phyloP scores from a whole-genome alignment of 2,797 vertebrate genomes.

The Vultur gryphus region DNA sequence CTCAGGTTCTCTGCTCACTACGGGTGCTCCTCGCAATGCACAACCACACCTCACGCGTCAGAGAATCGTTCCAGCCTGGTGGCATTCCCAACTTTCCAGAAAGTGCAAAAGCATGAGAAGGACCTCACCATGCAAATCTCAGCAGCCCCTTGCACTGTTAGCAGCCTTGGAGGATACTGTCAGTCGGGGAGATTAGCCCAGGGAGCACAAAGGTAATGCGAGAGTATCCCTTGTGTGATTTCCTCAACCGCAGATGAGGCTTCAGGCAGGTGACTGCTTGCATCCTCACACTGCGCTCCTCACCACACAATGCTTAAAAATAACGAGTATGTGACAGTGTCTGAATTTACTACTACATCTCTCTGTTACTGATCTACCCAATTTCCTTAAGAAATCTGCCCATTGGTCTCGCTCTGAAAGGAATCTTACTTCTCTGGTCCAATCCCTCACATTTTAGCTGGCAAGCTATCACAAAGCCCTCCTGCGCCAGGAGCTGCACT shows the following conservation, averaged over 20 bases:
- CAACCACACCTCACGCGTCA: rapidly evolving
- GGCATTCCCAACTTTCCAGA: not conserved
- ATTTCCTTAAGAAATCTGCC: not conserved
- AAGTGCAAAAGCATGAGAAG: not conserved
- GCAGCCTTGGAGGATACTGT: not conserved
- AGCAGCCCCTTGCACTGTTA: not conserved
- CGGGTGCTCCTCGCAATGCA: rapidly evolving
- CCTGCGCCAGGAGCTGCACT: not conserved
- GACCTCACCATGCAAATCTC: not conserved
- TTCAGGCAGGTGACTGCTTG: not conserved
- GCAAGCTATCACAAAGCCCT: not conserved
- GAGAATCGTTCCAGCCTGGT: not conserved
- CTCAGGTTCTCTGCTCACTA: not conserved
- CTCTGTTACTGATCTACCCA: not conserved
- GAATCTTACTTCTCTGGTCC: not conserved
- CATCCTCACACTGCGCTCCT: not conserved
- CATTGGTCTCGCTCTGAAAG: not conserved
- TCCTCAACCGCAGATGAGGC: not conserved
- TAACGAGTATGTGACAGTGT: rapidly evolving
- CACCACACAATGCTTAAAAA: rapidly evolving
- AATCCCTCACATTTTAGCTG: not conserved
- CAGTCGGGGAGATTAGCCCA: rapidly evolving
- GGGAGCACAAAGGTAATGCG: rapidly evolving
- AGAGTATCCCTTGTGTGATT: not conserved
- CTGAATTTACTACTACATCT: not conserved